These are phyloP conservation scores for Suricata suricatta DNA, from an alignment of 2,113 vertebrate species.

Conservation along the genomic window DNA sequence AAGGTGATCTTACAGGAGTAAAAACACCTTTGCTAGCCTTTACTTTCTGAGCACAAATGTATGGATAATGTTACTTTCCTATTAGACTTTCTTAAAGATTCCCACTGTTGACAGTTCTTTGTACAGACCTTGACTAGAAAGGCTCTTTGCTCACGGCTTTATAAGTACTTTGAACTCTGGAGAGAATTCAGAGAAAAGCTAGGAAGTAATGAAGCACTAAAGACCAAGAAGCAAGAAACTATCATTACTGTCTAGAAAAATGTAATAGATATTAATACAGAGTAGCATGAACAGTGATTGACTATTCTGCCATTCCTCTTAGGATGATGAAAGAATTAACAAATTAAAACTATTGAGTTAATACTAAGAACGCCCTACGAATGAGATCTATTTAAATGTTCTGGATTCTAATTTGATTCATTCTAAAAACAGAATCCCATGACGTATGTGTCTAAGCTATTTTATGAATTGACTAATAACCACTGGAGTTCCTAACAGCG, in stretches of 20 bases:
- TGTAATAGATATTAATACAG: neutral
- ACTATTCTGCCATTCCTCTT: neutral
- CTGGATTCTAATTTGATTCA: neutral
- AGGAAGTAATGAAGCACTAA: constrained; percentile 25
- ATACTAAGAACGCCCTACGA: neutral
- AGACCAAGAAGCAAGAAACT: constrained; percentile 34
- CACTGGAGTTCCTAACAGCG: neutral
- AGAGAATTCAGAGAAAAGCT: constrained; percentile 18
- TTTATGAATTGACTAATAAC: neutral
- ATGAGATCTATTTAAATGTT: neutral
- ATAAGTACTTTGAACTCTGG: neutral
- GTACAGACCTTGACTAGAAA: neutral
- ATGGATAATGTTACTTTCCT: neutral
- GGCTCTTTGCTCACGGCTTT: neutral
- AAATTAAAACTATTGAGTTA: constrained; percentile 10
- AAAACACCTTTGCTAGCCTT: constrained; percentile 14
- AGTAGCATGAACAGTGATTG: neutral
- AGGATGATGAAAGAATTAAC: neutral
- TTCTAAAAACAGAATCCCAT: neutral
- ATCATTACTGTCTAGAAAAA: neutral
- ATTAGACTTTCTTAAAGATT: neutral
- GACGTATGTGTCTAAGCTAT: neutral
- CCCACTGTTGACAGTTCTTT: neutral
- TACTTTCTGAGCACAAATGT: neutral
- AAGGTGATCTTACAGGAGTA: neutral